Evolutionary conservation across 1,140 invertebrate genomes (phyloP).

Genomic region (Magallana ariakensis): DNA sequence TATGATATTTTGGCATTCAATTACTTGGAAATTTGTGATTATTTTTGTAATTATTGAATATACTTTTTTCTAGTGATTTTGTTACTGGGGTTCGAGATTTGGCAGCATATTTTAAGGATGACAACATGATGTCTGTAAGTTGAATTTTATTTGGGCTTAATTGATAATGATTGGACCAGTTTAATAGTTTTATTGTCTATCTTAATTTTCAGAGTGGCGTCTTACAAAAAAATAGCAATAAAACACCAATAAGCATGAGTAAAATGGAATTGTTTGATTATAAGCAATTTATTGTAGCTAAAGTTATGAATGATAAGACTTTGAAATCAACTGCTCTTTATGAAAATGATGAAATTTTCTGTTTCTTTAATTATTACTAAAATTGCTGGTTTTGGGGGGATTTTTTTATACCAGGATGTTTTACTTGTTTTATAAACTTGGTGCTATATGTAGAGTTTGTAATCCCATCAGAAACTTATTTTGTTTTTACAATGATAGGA

Average conservation of each 20-base stretch:
- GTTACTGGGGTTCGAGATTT: slow-evolving; percentile 76
- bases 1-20: not conserved
- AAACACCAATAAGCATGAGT: no score
- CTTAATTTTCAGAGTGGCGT: not conserved
- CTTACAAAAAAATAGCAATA: no score
- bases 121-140: slow-evolving; percentile 76
- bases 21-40: not conserved
- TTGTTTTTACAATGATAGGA: slow-evolving; percentile 56
- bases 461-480: not conserved
- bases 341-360: not conserved
- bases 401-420: no score
- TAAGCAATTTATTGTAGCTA: not conserved
- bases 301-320: not conserved
- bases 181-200: not conserved
- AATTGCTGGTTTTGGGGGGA: no score
- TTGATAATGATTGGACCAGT: not conserved
- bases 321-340: not conserved
- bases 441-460: no score
- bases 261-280: no score
- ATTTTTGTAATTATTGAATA: not conserved
- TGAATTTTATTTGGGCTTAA: not conserved
- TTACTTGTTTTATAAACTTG: no score
- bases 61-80: slow-evolving; percentile 71
- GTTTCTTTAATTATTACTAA: no score
- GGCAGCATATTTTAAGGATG: slow-evolving; percentile 76